Evolutionary conservation across 2,113 vertebrate species (phyloP), one percentile per base, ranked within the genome.

Genomic region (Apteryx owenii): DNA sequence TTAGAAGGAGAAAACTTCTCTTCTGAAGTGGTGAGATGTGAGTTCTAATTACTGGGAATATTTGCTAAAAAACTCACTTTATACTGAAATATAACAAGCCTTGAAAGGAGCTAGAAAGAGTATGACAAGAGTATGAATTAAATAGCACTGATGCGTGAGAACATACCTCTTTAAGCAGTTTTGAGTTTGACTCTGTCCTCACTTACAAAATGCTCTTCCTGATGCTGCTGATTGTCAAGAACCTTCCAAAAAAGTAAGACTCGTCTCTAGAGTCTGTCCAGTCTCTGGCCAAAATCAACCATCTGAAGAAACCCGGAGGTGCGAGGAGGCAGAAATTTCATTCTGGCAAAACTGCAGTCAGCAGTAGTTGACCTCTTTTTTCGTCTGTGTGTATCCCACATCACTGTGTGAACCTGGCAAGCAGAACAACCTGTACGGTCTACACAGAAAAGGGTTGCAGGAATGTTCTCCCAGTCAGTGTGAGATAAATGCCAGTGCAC

Each of bases 21-120:
- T 83, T 90, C 81, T 81, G 48, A 81, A 90, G 22, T 28, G 38
- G 51, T 23, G 54, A 89, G 75, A 89, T 81, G 85, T 77, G 51
- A 88, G 76, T 79, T 60, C 31, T 60, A 83, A 77, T 81, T 91
- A 46, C 54, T 68, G 79, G 64, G 51, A 91, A 88, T 64, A 51
- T 71, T 88, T 96, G 83, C 64, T 93, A 76, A 68, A 92, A 38
- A 90, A 19, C 46, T 91, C 68, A 50, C 60, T 93, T 94, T 70
- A 48, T 81, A 56, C 16, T 54, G 70, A 87, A 91, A 89, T 66
- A 82, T 26, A 85, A 71, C 58, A 40, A 60, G 44, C 28, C 46
- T 64, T 89, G 46, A 75, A 93, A 92, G 58, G 58, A 60, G 92
- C 91, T 90, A 88, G 65, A 62, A 93, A 13, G 36, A 88, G 25